Conservation (phyloP, 2,113 vertebrate genomes). For the Engystomops pustulosus region DNA sequence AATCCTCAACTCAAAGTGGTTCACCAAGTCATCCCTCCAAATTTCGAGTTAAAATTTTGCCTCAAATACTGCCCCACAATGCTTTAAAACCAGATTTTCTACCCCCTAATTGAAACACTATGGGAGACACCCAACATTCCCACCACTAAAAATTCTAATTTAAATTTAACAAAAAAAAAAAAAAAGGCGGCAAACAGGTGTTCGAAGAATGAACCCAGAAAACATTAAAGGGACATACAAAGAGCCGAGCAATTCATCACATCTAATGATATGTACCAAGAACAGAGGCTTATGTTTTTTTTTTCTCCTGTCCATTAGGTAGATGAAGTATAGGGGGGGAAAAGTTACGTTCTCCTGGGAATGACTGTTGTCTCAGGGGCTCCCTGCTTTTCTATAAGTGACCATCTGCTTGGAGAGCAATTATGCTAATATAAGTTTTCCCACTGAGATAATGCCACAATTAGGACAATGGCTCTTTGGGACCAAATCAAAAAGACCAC, state of each 20-base stretch:
- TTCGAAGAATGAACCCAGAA: neutral
- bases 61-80: neutral
- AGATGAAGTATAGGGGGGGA: neutral
- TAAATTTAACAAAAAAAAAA: no score
- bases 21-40: neutral
- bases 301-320: slow-evolving; percentile 11
- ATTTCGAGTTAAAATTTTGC: neutral
- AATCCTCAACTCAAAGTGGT: no score
- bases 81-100: neutral
- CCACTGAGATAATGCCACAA: slow-evolving; percentile 43
- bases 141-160: neutral
- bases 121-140: neutral
- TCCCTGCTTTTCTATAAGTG: slow-evolving; percentile 12
- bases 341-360: slow-evolving; percentile 8
- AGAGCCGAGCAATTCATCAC: slow-evolving; percentile 18
- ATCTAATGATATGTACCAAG: slow-evolving; percentile 2
- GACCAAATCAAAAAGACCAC: slow-evolving; percentile 14
- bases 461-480: slow-evolving; percentile 42
- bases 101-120: neutral
- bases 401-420: slow-evolving; percentile 39
- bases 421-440: slow-evolving; percentile 52
- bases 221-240: neutral
- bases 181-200: neutral
- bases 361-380: slow-evolving; percentile 20
- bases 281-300: neutral